Percentiles rank a stretch among this genome's conserved stretches.
phyloP scores from a whole-genome alignment of 2,888 invertebrate species.

The Pristionchus japonicus region DNA sequence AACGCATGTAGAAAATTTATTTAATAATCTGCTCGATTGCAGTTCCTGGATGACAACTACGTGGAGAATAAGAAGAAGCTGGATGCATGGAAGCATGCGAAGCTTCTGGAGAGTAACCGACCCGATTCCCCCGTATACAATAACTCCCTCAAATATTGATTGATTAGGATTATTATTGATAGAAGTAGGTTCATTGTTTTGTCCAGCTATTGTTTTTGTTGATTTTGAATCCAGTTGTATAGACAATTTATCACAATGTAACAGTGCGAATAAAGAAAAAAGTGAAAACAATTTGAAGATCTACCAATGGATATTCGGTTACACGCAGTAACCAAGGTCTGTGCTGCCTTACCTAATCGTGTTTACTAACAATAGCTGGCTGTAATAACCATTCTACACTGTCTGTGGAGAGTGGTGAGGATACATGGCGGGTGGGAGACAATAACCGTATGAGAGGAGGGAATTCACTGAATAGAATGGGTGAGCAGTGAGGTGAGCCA shows the following conservation, averaged over 20 bases:
- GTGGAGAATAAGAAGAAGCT: slow-evolving; percentile 65
- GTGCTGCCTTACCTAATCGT: slow-evolving; percentile 14
- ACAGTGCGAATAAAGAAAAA: background rate
- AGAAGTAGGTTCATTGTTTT: background rate
- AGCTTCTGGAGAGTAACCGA: slow-evolving; percentile 45
- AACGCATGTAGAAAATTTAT: too few relatives aligned
- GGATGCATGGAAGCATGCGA: slow-evolving; percentile 67
- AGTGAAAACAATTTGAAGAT: background rate
- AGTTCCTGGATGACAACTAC: slow-evolving; percentile 69
- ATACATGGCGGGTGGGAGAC: background rate
- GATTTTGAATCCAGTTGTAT: slow-evolving; percentile 20
- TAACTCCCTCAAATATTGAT: slow-evolving; percentile 43
- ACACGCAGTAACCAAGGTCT: slow-evolving; percentile 19
- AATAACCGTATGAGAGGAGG: slow-evolving; percentile 10
- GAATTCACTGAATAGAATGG: background rate
- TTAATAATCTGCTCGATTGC: slow-evolving; percentile 27
- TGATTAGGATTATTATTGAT: background rate
- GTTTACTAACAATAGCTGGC: background rate
- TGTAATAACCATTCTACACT: background rate
- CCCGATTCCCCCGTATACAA: slow-evolving; percentile 44
- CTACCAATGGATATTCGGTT: background rate
- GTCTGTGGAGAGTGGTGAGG: background rate
- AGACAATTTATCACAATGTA: slow-evolving; percentile 22
- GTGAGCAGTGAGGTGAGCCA: slow-evolving; percentile 9
- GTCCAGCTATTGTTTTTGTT: background rate